Base-by-base conservation (phyloP, 2,797 vertebrate species). In the Clarias laeviceps region DNA sequence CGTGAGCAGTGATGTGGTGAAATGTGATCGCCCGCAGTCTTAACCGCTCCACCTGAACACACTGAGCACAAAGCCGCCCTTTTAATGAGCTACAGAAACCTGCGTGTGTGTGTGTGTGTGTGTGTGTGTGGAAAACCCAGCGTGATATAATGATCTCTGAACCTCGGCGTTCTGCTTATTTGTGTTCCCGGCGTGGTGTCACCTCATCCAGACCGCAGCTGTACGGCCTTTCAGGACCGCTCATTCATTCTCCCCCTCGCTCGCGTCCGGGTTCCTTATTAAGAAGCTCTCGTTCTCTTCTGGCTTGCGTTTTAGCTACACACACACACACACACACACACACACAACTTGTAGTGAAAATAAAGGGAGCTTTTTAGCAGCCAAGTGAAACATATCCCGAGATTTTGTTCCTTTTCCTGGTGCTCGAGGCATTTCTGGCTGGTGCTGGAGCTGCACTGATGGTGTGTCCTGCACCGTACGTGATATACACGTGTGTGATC, bases 301-400 rank as follows among this genome's bases (percentile, higher is more conserved):
- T 80, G 78, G 78, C 77, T 72, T 86, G 29, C 77, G 50, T 57
- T 76, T 64, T 66, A 83, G 87, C 93, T 94, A 93, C 93, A 93
- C 94, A 50, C 45, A 45, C 45, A 11, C 45, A 45, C 45, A 59
- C 57, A 20, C 57, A 20, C 57, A 59, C 57, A 59, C 57, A 2
- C 57, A 59, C 57, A 93, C 93, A 93, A 93, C 93, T 95, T 92
- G 95, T 95, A 95, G 69, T 62, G 94, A 96, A 95, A 96, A 97
- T 95, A 96, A 96, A 96, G 95, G 91, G 92, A 89, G 89, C 32
- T 62, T 72, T 81, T 78, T 80, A 89, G 90, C 92, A 94, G 95
- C 95, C 95, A 97, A 96, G 94, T 92, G 91, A 96, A 97, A 96
- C 95, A 89, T 86, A 96, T 94, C 93, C 94, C 92, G 91, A 88